Evolutionary conservation across 1,140 invertebrate species (phyloP).

Genomic region (Galleria mellonella): DNA sequence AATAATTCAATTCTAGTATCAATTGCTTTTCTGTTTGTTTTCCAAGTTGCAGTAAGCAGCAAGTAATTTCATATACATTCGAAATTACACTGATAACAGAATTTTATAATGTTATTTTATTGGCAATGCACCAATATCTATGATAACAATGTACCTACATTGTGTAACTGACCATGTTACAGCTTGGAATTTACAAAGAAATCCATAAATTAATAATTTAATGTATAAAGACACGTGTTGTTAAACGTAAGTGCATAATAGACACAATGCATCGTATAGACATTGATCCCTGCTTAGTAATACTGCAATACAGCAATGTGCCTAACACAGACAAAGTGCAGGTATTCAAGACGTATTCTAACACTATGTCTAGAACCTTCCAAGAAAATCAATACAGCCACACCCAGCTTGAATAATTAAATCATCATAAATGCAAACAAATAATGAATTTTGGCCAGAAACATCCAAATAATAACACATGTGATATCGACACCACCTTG

Average conservation of each 20-base stretch:
- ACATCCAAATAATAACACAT: conserved; percentile 49
- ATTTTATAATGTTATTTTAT: conserved; percentile 56
- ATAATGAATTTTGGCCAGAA: conserved; percentile 28
- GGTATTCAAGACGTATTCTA: conserved; percentile 55
- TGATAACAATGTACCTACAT: conserved; percentile 5
- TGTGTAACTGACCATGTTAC: conserved; percentile 1
- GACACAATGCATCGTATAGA: not conserved
- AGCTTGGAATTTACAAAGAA: conserved; percentile 1
- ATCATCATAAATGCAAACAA: conserved; percentile 22
- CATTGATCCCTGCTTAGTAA: conserved; percentile 14
- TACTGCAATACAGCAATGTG: conserved; percentile 36
- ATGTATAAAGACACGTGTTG: not conserved
- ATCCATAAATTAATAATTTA: not conserved
- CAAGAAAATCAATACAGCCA: conserved; percentile 75
- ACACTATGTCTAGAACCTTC: conserved; percentile 68
- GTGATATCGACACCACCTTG: conserved; percentile 50
- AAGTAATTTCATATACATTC: conserved; percentile 14
- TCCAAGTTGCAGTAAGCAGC: not conserved
- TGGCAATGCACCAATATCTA: conserved; percentile 10
- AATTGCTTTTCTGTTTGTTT: too few species aligned
- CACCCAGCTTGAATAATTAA: conserved; percentile 73
- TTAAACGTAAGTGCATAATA: not conserved
- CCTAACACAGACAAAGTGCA: conserved; percentile 47
- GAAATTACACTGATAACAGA: conserved; percentile 59
- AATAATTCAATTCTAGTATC: too few species aligned